Evolutionary conservation across 2,888 invertebrate genomes (phyloP).

Genomic region (Melanostoma scalare): DNA sequence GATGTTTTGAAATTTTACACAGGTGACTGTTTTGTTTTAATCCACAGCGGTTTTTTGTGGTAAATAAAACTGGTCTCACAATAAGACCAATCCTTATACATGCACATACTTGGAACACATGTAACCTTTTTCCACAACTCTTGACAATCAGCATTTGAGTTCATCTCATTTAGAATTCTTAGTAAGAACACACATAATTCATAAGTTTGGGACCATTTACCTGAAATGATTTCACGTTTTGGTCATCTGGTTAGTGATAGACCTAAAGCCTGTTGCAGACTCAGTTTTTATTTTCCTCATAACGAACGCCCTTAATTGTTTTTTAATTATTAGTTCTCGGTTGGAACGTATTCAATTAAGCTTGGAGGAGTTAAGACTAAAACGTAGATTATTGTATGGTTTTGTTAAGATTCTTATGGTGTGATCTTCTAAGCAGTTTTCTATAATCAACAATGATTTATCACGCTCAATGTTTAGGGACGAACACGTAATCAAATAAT

Average conservation of each 20-base stretch:
- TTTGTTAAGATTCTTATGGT: not conserved
- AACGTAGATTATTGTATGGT: not conserved
- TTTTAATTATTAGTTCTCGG: conserved; percentile 11
- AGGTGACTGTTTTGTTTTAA: not conserved
- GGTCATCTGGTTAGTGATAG: not conserved
- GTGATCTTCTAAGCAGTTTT: not conserved
- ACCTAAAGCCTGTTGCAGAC: not conserved
- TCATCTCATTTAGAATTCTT: too few relatives aligned
- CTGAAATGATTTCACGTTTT: not conserved
- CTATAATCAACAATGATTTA: too few relatives aligned
- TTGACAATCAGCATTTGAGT: too few relatives aligned
- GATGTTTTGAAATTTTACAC: conserved; percentile 8
- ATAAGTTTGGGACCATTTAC: not conserved
- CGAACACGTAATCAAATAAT: not conserved
- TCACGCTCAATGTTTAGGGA: too few relatives aligned
- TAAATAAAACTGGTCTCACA: too few relatives aligned
- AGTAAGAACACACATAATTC: not conserved
- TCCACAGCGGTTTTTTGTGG: too few relatives aligned
- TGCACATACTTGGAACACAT: too few relatives aligned
- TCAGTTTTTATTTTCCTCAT: not conserved
- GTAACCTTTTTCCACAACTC: too few relatives aligned
- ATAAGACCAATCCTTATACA: too few relatives aligned
- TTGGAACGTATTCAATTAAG: not conserved
- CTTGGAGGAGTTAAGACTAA: not conserved
- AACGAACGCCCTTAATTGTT: conserved; percentile 20